These are phyloP conservation scores for Muscicapa comitata DNA, from an alignment of 2,797 vertebrate genomes.

Conservation along the genomic window DNA sequence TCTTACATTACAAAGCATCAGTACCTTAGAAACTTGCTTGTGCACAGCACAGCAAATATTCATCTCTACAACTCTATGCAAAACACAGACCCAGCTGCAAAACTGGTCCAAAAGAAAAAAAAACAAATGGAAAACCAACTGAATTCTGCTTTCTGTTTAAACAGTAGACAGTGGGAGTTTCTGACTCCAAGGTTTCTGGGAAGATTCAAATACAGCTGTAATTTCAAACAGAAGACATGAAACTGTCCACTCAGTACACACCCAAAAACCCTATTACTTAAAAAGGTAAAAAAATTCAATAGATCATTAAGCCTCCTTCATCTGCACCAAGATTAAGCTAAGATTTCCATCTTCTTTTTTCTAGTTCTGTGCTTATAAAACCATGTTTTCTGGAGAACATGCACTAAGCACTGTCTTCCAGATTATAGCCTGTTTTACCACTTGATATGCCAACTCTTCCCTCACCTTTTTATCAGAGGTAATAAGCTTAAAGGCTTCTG, in stretches of 20 bases:
- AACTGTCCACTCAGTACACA: background rate
- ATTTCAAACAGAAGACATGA: background rate
- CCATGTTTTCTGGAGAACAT: background rate
- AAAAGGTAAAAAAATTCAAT: background rate
- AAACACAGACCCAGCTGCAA: background rate
- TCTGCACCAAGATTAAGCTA: background rate
- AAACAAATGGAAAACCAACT: background rate
- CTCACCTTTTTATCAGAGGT: constrained; percentile 96
- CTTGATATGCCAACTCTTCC: background rate
- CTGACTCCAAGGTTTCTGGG: background rate
- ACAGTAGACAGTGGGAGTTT: background rate
- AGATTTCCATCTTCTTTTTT: background rate
- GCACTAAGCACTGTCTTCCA: background rate
- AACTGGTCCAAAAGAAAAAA: background rate
- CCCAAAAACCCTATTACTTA: background rate
- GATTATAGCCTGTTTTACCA: background rate
- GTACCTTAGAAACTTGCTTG: background rate
- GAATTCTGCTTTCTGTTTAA: background rate
- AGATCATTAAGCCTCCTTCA: background rate
- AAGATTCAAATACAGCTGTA: background rate
- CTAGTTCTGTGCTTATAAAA: background rate
- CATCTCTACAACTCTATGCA: background rate
- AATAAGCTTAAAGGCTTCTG: constrained; percentile 97
- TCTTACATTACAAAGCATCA: background rate
- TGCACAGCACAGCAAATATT: background rate